Base-by-base conservation (phyloP, 2,797 vertebrate species). In the Pyrocephalus nanus region DNA sequence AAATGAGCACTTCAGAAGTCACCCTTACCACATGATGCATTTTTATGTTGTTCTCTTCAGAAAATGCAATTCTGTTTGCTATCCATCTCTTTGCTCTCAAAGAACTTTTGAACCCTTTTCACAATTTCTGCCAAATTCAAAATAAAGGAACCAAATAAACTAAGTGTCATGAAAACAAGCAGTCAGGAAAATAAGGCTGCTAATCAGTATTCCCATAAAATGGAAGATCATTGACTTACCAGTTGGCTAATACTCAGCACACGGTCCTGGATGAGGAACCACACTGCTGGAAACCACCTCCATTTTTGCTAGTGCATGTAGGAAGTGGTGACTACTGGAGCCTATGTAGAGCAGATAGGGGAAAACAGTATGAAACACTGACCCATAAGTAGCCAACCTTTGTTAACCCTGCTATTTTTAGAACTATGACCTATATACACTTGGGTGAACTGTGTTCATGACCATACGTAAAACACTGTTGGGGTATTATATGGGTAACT, bases 11-110 rank as follows among this genome's bases (percentile, higher is more conserved):
- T 79, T 47, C 64, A 17, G 27, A 51, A 57, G n/a, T 14, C 13
- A 7, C 16, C 60, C 38, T 77, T 57, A 30, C 34, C 45, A 84
- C 0, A 0, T 19, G 17, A 21, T 1, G 0, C 2, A 0, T 27
- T 57, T 74, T 53, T 13, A 40, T 29, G 85, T 55, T 11, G 12
- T 38, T 69, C 54, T 69, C 54, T 55, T 58, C 64, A 21, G 21
- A 47, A 93, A 79, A 86, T 0, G 1, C 22, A 50, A 34, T 13
- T 25, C 26, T 12, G 19, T 80, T 84, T 65, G 15, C 30, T 23
- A 3, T 30, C 48, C 20, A 53, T 9, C 45, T 60, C 74, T 55
- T 53, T 66, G n/a, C 15, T 84, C 54, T 55, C 18, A 6, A 47
- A 26, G 8, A 78, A 53, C 29, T 75, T 81, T n/a, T 40, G 50